Evolutionary conservation across 2,113 vertebrate genomes (phyloP).

Genomic region (Meles meles): DNA sequence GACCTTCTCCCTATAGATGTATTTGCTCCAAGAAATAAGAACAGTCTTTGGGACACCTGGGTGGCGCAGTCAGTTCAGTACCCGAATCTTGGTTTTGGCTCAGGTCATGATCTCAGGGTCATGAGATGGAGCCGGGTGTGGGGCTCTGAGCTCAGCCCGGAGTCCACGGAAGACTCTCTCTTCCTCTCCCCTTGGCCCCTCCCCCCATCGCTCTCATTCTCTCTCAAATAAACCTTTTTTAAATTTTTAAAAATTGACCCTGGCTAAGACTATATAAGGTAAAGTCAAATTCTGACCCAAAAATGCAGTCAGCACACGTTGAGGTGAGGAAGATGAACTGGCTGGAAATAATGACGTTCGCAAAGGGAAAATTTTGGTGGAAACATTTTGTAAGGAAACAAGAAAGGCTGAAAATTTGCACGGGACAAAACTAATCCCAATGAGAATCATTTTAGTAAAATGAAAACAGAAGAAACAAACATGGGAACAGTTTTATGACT

Average conservation of each 20-base stretch:
- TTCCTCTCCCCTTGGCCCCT: background rate
- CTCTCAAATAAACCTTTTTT: background rate
- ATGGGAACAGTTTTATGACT: background rate
- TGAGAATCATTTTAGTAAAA: background rate
- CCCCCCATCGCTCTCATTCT: background rate
- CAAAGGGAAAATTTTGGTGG: background rate
- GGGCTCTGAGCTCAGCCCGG: background rate
- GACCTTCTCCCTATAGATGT: background rate
- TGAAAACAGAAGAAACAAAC: background rate
- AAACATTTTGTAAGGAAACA: background rate
- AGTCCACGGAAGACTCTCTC: background rate
- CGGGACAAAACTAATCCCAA: background rate
- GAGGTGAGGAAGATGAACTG: background rate
- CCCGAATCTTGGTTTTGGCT: background rate
- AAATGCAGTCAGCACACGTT: background rate
- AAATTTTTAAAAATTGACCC: background rate
- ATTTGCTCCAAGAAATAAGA: background rate
- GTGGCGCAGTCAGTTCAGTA: background rate
- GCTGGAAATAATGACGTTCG: background rate
- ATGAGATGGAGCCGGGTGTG: background rate
- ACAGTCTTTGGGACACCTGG: background rate
- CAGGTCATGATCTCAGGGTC: background rate
- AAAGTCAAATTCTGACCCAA: background rate
- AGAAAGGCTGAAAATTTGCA: background rate
- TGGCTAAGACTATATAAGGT: background rate